These are phyloP conservation scores for Hedya salicella DNA, from an alignment of 2,888 invertebrate species.

Conservation along the genomic window DNA sequence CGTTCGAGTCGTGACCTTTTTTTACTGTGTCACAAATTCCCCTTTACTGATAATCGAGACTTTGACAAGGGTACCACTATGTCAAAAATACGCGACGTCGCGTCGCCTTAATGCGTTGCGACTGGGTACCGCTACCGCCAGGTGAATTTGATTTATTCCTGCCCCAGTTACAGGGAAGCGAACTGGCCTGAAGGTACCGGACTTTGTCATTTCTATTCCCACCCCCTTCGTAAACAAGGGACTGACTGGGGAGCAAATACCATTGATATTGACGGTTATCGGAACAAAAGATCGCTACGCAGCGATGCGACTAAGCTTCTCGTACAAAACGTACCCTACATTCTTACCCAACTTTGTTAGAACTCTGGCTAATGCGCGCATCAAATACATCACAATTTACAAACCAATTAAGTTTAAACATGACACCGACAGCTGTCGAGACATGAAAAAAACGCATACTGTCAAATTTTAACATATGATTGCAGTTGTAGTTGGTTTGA, in stretches of 20 bases:
- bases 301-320: slow-evolving; percentile 15
- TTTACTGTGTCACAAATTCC: slow-evolving; percentile 39
- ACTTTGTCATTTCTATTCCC: slow-evolving; percentile 33
- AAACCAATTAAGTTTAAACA: too few species aligned
- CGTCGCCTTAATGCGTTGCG: slow-evolving; percentile 38
- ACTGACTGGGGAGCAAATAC: slow-evolving; percentile 33
- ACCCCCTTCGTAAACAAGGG: slow-evolving; percentile 36
- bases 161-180: slow-evolving; percentile 54
- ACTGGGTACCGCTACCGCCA: slow-evolving; percentile 30
- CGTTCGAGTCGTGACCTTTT: slow-evolving; percentile 35
- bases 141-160: slow-evolving; percentile 56
- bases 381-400: too few species aligned
- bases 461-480: neutral
- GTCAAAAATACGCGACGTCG: slow-evolving; percentile 41
- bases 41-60: slow-evolving; percentile 44
- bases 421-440: too few species aligned
- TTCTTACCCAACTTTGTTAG: too few species aligned
- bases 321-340: neutral
- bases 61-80: slow-evolving; percentile 42
- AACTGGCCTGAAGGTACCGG: slow-evolving; percentile 35
- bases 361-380: too few species aligned
- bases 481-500: too few species aligned
- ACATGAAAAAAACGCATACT: too few species aligned
- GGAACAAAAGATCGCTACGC: slow-evolving; percentile 29
- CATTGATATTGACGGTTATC: slow-evolving; percentile 20